Conservation (phyloP, 2,113 vertebrate genomes). For the Hippocampus guttulatus region DNA sequence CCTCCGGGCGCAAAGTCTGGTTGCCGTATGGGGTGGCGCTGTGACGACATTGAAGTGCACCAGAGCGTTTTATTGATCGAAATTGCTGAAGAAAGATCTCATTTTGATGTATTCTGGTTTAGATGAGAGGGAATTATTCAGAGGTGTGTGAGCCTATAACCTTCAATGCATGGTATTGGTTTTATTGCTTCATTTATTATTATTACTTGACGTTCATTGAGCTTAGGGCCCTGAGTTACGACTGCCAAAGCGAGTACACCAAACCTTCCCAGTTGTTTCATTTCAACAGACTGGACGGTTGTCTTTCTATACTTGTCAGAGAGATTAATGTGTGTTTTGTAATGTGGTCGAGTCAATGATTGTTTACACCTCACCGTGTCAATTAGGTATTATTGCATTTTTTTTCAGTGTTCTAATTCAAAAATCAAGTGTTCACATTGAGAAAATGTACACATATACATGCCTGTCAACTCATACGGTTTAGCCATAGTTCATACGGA, state of each 20-base stretch:
- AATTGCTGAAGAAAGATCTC: conserved; percentile 54
- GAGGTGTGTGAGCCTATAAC: conserved; percentile 61
- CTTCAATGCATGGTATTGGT: conserved; percentile 43
- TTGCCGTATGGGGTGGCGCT: conserved; percentile 53
- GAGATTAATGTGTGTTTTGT: conserved; percentile 32
- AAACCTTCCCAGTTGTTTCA: conserved; percentile 17
- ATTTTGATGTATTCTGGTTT: conserved; percentile 65
- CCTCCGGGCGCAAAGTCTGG: conserved; percentile 59
- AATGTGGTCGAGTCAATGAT: conserved; percentile 4
- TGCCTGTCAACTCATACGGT: too few species aligned
- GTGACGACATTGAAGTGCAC: conserved; percentile 56
- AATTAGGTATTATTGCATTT: too few species aligned
- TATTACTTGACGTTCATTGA: conserved; percentile 49
- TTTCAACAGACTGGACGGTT: conserved; percentile 34
- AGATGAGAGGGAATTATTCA: conserved; percentile 65
- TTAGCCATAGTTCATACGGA: too few species aligned
- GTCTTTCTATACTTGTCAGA: conserved; percentile 21
- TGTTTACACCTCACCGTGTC: background rate
- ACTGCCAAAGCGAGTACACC: conserved; percentile 28
- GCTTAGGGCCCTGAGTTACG: conserved; percentile 51
- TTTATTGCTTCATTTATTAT: conserved; percentile 59
- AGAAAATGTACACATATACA: too few species aligned
- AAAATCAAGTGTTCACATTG: too few species aligned
- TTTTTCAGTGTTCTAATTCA: too few species aligned
- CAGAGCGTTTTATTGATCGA: conserved; percentile 54